These are phyloP conservation scores for Cyclopterus lumpus DNA, from an alignment of 2,797 vertebrate genomes.

Conservation along the genomic window DNA sequence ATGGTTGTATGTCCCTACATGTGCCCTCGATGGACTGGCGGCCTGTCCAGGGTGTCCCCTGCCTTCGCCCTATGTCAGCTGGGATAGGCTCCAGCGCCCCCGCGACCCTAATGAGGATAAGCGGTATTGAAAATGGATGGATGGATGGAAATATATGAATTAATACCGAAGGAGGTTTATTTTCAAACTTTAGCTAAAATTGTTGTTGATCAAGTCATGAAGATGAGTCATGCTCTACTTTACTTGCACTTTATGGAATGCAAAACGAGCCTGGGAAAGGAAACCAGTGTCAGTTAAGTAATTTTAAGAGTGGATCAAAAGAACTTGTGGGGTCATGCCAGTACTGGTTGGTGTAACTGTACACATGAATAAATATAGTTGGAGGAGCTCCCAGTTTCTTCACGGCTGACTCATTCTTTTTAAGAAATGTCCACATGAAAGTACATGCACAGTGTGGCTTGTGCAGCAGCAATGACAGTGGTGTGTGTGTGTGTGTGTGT, in stretches of 20 bases:
- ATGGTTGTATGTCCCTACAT: too few relatives aligned
- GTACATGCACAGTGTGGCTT: slow-evolving; percentile 54
- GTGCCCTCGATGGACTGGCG: too few relatives aligned
- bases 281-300: slow-evolving; percentile 47
- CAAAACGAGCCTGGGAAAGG: slow-evolving; percentile 54
- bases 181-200: neutral
- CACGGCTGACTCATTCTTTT: slow-evolving; percentile 62
- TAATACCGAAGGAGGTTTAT: neutral
- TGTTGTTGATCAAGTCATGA: neutral
- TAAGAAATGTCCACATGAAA: slow-evolving; percentile 70
- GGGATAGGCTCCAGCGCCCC: too few relatives aligned
- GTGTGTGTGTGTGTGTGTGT: neutral
- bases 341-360: slow-evolving; percentile 52
- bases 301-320: slow-evolving; percentile 50
- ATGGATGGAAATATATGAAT: too few relatives aligned
- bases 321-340: slow-evolving; percentile 58
- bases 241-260: slow-evolving; percentile 17
- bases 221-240: slow-evolving; percentile 12
- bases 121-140: too few relatives aligned
- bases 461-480: slow-evolving; percentile 28
- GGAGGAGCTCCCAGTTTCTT: slow-evolving; percentile 66
- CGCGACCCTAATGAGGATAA: too few relatives aligned
- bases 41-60: too few relatives aligned
- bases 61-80: too few relatives aligned
- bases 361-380: slow-evolving; percentile 62